Base-by-base conservation (phyloP, 2,113 vertebrate species). In the Dipodomys merriami region DNA sequence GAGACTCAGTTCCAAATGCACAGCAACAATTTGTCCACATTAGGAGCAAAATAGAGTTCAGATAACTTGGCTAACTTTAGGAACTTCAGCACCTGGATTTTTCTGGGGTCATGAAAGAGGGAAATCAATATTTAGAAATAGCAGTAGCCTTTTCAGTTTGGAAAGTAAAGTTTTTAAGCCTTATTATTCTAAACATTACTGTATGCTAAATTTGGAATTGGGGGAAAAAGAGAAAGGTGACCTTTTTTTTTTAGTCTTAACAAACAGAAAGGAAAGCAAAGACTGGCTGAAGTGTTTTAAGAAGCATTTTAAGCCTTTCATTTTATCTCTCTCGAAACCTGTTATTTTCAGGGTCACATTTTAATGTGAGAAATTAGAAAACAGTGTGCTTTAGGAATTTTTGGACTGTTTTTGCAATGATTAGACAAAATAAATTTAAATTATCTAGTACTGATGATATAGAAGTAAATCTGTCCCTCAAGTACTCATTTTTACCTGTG, bases 81-180 rank as follows among this genome's bases (percentile, higher is more conserved):
- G 89, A 46, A 46, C 49, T 84, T 85, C 82, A 83, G 65, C n/a
- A 94, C 67, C 67, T 92, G 73, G 62, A 85, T 67, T 93, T 96
- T 96, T 87, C 67, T 93, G 88, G 85, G 88, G 19, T 80, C 71
- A 93, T 60, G 90, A 86, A 91, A 72, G 25, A 64, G 69, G 90
- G 64, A 78, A 93, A 89, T 82, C 69, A 94, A 46, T 95, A 91
- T 93, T 95, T 92, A 30, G 95, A 96, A 95, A 95, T 89, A 91
- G 73, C 29, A 69, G 30, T 68, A 69, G 35, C 10, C 25, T 89
- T 81, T 86, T 93, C 82, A 89, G 65, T 90, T 94, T 94, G 69
- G 84, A 81, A 84, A 83, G 53, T 80, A 88, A 79, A 60, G 19
- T 83, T 71, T 93, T 93, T 92, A 60, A 83, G 83, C 74, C 35